Evolutionary conservation across 2,888 invertebrate species (phyloP), one percentile per base, ranked within the genome.

Genomic region (Ormyrus pomaceus): DNA sequence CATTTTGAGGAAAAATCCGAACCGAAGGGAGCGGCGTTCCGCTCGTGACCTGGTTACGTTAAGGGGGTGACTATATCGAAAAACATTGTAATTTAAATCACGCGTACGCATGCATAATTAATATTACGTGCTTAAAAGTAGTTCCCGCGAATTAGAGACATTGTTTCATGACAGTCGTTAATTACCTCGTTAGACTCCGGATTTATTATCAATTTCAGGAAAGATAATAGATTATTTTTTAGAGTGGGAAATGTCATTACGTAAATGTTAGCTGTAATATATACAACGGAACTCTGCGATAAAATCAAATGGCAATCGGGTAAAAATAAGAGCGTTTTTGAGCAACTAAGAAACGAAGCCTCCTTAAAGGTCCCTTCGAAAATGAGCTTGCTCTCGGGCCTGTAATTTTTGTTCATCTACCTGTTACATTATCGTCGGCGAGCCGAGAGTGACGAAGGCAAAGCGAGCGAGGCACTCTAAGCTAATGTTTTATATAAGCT

Each of bases 401-500:
- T 19, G 19, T 19, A 19, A 19, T 19, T 19, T 66, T 61, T 62
- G 69, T 70, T 56, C 59, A 61, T 81, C 79, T 80, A 83, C 83
- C 81, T 83, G 82, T 83, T 81, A 82, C 82, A 74, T 76, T 69
- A 70, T 77, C 65, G 77, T 66, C 65, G 45, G 34, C 45, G 10
- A 48, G 53, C n/a, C 50, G 34, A 46, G 19, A 19, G 19, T 19
- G 19, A 19, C 19, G 19, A 19, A 19, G 19, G 19, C 19, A 19
- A 19, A 2, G 19, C 19, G 19, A 19, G 19, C 19, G 19, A 19
- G 56, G 19, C 46, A 70, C 50, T 70, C 34, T 11, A 4, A 56
- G 81, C 71, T 79, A 81, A 78, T 83, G 74, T 83, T 83, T 84
- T 83, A 84, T 74, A 74, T 82, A 82, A 83, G 81, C 83, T 82